Evolutionary conservation across 2,888 invertebrate species (phyloP).

Genomic region (Fragum whitleyi): DNA sequence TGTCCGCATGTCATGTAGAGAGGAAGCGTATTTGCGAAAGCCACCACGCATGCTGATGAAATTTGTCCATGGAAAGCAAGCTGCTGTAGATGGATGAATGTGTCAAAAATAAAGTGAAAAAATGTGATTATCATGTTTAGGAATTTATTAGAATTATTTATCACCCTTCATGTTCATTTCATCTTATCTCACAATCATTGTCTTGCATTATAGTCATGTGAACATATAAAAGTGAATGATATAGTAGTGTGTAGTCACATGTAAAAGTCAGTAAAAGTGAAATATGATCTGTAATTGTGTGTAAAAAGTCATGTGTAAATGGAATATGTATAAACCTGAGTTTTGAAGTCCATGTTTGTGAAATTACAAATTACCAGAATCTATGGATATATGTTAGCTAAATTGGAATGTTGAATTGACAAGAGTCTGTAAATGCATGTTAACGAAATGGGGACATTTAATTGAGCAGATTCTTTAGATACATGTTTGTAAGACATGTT

Average conservation of each 20-base stretch:
- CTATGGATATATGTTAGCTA: too few relatives aligned
- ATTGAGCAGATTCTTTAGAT: too few relatives aligned
- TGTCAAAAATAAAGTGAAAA: neutral
- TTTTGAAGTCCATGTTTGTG: too few relatives aligned
- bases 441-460: too few relatives aligned
- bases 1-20: constrained; percentile 60
- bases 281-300: neutral
- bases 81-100: constrained; percentile 1
- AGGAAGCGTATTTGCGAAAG: constrained; percentile 50
- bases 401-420: too few relatives aligned
- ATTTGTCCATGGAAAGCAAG: constrained; percentile 5
- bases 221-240: too few relatives aligned
- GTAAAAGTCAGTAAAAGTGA: neutral
- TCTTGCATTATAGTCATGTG: neutral
- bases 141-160: too few relatives aligned
- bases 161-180: too few relatives aligned
- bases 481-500: too few relatives aligned
- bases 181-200: neutral
- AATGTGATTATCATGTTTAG: neutral
- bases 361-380: too few relatives aligned
- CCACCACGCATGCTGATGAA: constrained; percentile 59
- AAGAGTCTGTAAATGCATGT: too few relatives aligned
- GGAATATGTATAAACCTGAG: neutral
- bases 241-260: neutral
- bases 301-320: neutral